These are phyloP conservation scores for Anorthoa munda DNA, from an alignment of 2,888 invertebrate species.

Conservation along the genomic window DNA sequence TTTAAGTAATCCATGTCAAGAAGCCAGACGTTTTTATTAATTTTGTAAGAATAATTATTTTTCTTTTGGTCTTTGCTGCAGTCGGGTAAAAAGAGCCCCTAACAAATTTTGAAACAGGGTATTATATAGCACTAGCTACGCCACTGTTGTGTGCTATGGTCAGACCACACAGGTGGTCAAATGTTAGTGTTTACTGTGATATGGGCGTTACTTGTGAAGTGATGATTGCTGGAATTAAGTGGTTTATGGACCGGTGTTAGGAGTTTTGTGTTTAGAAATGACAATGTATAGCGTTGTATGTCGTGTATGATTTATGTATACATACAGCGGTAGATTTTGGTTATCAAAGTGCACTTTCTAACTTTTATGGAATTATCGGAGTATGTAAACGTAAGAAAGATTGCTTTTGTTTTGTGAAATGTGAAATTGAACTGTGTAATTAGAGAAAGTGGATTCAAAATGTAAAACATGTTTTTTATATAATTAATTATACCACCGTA, in stretches of 20 bases:
- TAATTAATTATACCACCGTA: no score
- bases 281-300: not conserved
- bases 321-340: not conserved
- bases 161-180: conserved; percentile 60
- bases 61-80: no score
- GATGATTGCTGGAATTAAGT: conserved; percentile 58
- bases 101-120: no score
- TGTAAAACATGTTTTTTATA: no score
- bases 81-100: no score
- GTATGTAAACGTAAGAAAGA: not conserved
- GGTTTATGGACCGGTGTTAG: conserved; percentile 29
- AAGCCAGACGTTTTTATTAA: no score
- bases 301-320: not conserved
- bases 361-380: not conserved
- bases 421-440: no score
- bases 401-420: not conserved
- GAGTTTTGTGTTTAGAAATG: conserved; percentile 10
- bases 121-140: no score
- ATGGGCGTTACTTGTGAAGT: conserved; percentile 50
- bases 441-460: no score
- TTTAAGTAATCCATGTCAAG: no score
- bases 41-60: no score
- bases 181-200: conserved; percentile 41
- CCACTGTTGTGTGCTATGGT: conserved; percentile 3
- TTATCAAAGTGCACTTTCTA: not conserved